Conservation (phyloP, 2,888 invertebrate species). For the Drosophila affinis region DNA sequence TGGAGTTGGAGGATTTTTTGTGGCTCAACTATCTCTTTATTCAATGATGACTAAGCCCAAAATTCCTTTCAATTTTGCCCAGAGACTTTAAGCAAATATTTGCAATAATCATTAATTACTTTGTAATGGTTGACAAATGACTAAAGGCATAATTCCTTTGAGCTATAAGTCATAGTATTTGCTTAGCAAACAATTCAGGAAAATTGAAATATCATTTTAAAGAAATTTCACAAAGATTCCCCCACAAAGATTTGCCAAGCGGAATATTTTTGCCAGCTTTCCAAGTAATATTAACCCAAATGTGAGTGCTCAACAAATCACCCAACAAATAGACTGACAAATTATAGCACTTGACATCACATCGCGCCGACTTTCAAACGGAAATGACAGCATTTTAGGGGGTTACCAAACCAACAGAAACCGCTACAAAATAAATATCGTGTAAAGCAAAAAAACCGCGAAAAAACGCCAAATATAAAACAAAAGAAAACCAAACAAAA, state of each 20-base stretch:
- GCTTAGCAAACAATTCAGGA: not conserved
- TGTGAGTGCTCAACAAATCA: slow-evolving; percentile 21
- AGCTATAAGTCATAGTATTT: not conserved
- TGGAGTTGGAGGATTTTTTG: not conserved
- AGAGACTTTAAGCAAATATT: not conserved
- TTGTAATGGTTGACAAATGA: not conserved
- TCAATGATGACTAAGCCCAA: not conserved
- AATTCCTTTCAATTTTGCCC: not conserved
- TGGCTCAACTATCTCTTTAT: not conserved
- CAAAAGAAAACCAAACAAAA: slow-evolving; percentile 5
- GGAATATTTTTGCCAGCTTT: slow-evolving; percentile 7
- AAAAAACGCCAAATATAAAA: slow-evolving; percentile 13
- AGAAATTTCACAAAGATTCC: slow-evolving; percentile 7
- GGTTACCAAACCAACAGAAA: slow-evolving; percentile 53
- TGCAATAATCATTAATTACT: not conserved
- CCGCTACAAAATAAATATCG: slow-evolving; percentile 59
- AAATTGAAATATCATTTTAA: not conserved
- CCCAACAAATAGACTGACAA: slow-evolving; percentile 20
- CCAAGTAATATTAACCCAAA: not conserved
- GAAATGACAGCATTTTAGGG: slow-evolving; percentile 63
- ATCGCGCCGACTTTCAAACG: slow-evolving; percentile 62
- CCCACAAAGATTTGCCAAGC: not conserved
- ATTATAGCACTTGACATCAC: slow-evolving; percentile 33
- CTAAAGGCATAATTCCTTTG: not conserved
- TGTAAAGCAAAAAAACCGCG: slow-evolving; percentile 46